Evolutionary conservation across 2,888 invertebrate genomes (phyloP), one percentile per base, ranked within the genome.

Genomic region (Colletes collaris): DNA sequence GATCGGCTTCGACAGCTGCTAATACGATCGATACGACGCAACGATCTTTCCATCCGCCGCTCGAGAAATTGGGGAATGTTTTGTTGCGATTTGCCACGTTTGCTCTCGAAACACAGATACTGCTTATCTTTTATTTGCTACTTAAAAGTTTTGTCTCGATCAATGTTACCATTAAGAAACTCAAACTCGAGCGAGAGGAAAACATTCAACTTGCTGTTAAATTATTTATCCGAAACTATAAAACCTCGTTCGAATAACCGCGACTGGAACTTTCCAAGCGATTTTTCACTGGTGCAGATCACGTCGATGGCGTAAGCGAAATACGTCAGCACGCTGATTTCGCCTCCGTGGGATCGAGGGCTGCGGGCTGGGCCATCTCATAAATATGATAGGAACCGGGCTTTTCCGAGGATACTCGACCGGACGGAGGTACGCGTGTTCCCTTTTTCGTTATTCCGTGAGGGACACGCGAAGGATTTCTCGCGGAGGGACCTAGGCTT

Each of bases 1-100:
- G 85, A 90, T 89, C 88, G 76, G 79, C 66, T 82, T 84, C 88
- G 91, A 89, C 91, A 90, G 90, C 91, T 90, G 91, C 87, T 90
- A 90, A 90, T 89, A 88, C 80, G 88, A 85, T 88, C 88, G 88
- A 90, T 88, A 89, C 27, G 27, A 27, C 2, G 16, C 16, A 16
- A 27, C 27, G 27, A 27, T 27, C 27, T 27, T 27, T 27, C 27
- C 2, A 27, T 27, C 27, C 2, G 1, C 27, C 27, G 27, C 27
- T 27, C 27, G 27, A 27, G 27, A 27, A 27, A 27, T 27, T 27
- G 27, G 27, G 27, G 27, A 27, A 27, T 2, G 27, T 27, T 27
- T 27, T 27, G 27, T 27, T 27, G 27, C 27, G 27, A 27, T 27
- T 27, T 27, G 27, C 27, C 27, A 27, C 27, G 27, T 27, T 27